Evolutionary conservation across 2,797 vertebrate species (phyloP).

Genomic region (Gadopsis bispinosus): DNA sequence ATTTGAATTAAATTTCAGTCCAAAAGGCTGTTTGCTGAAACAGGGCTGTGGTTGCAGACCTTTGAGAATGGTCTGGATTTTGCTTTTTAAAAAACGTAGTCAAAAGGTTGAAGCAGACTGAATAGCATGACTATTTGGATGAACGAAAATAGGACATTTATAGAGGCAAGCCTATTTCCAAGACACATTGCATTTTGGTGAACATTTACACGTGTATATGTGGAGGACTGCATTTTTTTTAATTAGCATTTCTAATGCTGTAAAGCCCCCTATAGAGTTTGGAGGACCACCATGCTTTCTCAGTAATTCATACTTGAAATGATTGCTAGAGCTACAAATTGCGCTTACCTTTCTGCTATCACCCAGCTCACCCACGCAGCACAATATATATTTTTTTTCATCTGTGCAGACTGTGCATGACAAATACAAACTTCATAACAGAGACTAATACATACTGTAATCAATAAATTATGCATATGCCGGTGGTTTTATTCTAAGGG

Average conservation of each 20-base stretch:
- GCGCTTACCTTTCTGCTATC: conserved; percentile 49
- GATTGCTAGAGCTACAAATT: conserved; percentile 64
- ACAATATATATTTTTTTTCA: conserved; percentile 45
- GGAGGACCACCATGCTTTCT: conserved; percentile 17
- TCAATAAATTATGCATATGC: conserved; percentile 74
- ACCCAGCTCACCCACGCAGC: conserved; percentile 50
- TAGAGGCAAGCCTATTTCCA: conserved; percentile 9
- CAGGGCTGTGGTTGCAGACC: not conserved
- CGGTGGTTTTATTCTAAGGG: conserved; percentile 67
- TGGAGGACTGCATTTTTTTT: conserved; percentile 23
- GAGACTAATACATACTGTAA: conserved; percentile 59
- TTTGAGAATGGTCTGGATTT: conserved; percentile 37
- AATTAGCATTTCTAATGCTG: conserved; percentile 39
- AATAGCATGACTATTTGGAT: conserved; percentile 34
- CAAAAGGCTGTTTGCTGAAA: conserved; percentile 27
- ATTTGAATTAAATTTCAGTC: conserved; percentile 45
- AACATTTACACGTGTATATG: conserved; percentile 26
- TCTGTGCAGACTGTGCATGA: conserved; percentile 33
- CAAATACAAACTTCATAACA: conserved; percentile 56
- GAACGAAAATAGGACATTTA: conserved; percentile 12
- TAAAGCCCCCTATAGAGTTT: conserved; percentile 14
- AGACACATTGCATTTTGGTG: conserved; percentile 11
- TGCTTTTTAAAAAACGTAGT: not conserved
- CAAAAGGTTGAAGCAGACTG: not conserved
- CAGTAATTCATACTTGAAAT: conserved; percentile 54